Base-by-base conservation (phyloP, 1,140 invertebrate genomes). In the Bombus cullumanus region DNA sequence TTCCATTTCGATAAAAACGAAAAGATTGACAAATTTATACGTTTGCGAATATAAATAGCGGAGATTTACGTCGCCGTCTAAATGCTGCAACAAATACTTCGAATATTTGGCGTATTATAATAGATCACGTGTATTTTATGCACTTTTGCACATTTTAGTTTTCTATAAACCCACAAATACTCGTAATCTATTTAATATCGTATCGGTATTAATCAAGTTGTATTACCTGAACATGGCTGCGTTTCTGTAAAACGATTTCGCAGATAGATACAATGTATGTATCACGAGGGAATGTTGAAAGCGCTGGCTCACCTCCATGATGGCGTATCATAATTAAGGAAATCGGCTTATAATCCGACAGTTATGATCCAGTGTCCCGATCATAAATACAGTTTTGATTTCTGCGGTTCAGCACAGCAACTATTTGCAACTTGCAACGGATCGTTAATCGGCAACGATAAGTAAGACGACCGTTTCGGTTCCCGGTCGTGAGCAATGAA, bases 361-460 rank as follows among this genome's bases (percentile, higher is more conserved):
- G 31, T 43, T 69, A 68, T 1, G 25, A 68, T 28, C 43, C 12
- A 28, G 13, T 53, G 28, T 77, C 53, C 13, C 64, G 43, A 3
- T 57, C 34, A 5, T 37, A 34, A 28, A 28, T 15, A 68, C 6
- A 25, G 77, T 85, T 80, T 47, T 13, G 39, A 79, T 73, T 53
- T 39, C 22, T 10, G 15, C 59, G 31, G 39, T 72, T 22, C 31
- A 62, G 31, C 34, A 18, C 18, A 18, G n/a, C 22, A 57, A 62
- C 5, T 37, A 41, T 62, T 31, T 9, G 41, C 3, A 72, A 34
- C 39, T 37, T 69, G 41, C 57, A 83, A 74, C 68, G 81, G 57
- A 73, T 76, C 68, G 81, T 71, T 78, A 83, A 80, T 87, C 73
- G 59, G 25, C 12, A 68, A 43, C 12, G 41, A 85, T 81, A 84